phyloP scores from a whole-genome alignment of 2,888 invertebrate genomes.

The Lacanobia oleracea region DNA sequence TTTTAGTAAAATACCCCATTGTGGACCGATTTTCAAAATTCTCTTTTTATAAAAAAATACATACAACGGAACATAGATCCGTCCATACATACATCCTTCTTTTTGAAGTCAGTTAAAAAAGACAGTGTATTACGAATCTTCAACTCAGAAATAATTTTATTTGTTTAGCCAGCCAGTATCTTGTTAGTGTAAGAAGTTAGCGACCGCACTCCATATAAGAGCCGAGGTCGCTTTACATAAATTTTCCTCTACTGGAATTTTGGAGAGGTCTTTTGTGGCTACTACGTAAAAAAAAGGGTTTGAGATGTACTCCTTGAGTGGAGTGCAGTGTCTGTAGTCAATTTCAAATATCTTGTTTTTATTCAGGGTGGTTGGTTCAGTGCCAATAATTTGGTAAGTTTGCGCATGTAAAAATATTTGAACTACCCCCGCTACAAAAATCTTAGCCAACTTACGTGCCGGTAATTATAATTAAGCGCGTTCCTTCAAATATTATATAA shows the following conservation, averaged over 20 bases:
- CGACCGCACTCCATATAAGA: constrained; percentile 30
- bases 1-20: too few relatives aligned
- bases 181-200: constrained; percentile 43
- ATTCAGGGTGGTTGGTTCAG: too few relatives aligned
- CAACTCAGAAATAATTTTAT: constrained; percentile 3
- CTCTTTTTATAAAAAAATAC: too few relatives aligned
- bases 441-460: too few relatives aligned
- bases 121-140: background rate
- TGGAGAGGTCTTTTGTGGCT: constrained; percentile 25
- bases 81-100: too few relatives aligned
- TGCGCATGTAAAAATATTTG: too few relatives aligned
- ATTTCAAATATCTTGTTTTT: background rate
- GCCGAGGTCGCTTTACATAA: constrained; percentile 49
- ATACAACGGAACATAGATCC: too few relatives aligned
- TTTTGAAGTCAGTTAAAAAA: background rate
- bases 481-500: too few relatives aligned
- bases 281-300: constrained; percentile 6
- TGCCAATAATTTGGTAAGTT: too few relatives aligned
- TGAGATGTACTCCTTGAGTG: background rate
- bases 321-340: background rate
- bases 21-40: too few relatives aligned
- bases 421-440: too few relatives aligned
- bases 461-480: too few relatives aligned
- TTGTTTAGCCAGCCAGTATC: constrained; percentile 30
- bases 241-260: constrained; percentile 38